Evolutionary conservation across 2,113 vertebrate genomes (phyloP), one percentile per base, ranked within the genome.

Genomic region (Syngnathus floridae): DNA sequence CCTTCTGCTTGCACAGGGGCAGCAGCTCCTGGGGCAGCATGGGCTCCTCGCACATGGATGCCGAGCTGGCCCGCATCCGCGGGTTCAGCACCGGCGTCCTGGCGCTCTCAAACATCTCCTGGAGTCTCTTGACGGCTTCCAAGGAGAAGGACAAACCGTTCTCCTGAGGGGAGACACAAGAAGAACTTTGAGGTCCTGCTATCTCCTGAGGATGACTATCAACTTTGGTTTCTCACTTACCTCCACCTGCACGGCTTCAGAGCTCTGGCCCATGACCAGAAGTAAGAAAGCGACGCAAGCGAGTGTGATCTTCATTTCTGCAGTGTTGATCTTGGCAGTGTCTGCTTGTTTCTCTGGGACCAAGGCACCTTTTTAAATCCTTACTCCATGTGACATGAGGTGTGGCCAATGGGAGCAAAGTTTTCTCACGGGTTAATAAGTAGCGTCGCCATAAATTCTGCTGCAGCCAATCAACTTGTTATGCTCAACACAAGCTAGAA

Each of bases 41-140:
- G 0, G 87, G 75, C 56, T 87, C 40, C 2, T 57, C 51, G 3
- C 94, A 95, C 16, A 87, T 52, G 0, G 31, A n/a, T 4, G 37
- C 0, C 7, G 35, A 13, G 48, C 52, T 46, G 0, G 26, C 31
- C 19, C 48, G 71, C 1, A 62, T 6, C 0, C 76, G 73, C 0
- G 87, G 79, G 49, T 31, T 86, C 14, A 75, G 72, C 16, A 38
- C 57, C 37, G 41, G 61, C 2, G 13, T 22, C 1, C 1, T 11
- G n/a, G 43, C 16, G 54, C 49, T 69, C 41, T 69, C 73, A 3
- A 78, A 46, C 62, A 93, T 38, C 35, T 86, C 80, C 72, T 92
- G 91, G 40, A 95, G 90, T 66, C 87, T 86, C 78, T 87, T 92
- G 66, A 95, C 91, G 0, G 90, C 90, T 22, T 94, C 92, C 79